Evolutionary conservation across 2,113 vertebrate genomes (phyloP), one percentile per base, ranked within the genome.

Genomic region (Malurus elegans): DNA sequence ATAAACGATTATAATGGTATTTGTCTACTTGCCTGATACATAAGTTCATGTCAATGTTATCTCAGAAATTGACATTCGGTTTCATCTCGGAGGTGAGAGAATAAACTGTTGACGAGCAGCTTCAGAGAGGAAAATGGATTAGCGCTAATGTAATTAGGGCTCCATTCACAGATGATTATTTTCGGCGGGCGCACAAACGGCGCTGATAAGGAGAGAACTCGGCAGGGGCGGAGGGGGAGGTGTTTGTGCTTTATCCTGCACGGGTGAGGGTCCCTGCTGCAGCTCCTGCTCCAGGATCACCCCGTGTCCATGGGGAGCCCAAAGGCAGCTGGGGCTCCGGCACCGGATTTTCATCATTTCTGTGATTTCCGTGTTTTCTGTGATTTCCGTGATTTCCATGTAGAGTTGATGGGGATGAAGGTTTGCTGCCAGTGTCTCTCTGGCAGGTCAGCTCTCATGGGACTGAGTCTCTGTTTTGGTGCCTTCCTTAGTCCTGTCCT

Each of bases 61-160:
- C 98, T 98, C 36, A 44, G 86, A 89, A 96, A 88, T 54, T 96
- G 96, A 96, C 96, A 95, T 95, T 90, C 73, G 88, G 95, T 94
- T 97, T 98, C 97, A 97, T 97, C 97, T 97, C 71, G n/a, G 98
- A 98, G 97, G 98, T 98, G 98, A 97, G 97, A 97, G 96, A 96
- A 97, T 92, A 86, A 96, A 79, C 96, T 98, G 97, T 94, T 97
- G 97, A 98, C 93, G 96, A 86, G 76, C 96, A 93, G 96, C 95
- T 97, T 95, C 94, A 95, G 93, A 92, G 93, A 95, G 92, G 94
- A 94, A 95, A 96, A 97, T 93, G 94, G 83, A 95, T 95, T 97
- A 95, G 92, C 95, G 92, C 82, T 96, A 95, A 89, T 97, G 95
- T 90, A 95, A 97, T 95, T 93, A 92, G 88, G 72, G 87, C 61